Evolutionary conservation across 2,888 invertebrate genomes (phyloP), one percentile per base, ranked within the genome.

Genomic region (Eupithecia abbreviata): DNA sequence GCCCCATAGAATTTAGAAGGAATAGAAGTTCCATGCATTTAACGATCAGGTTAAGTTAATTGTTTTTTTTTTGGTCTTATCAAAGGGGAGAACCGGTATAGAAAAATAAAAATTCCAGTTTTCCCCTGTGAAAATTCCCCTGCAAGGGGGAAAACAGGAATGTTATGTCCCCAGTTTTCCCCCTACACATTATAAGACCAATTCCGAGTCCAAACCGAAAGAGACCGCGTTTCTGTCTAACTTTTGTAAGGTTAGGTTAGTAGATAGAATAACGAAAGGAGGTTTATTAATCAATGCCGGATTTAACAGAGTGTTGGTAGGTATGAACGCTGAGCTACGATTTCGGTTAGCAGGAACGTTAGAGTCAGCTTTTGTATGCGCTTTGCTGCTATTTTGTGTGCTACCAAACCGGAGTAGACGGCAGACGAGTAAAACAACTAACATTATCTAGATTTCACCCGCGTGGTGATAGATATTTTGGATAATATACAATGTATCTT

Each of bases 301-400:
- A 86, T 86, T 86, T 89, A 91, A 93, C 92, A 92, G 91, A 92
- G 92, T 88, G 91, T 89, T 83, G 87, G 88, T 88, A 85, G 90
- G 86, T 86, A 67, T 43, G 67, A 10, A 45, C 15, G 67, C 67
- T 42, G 86, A 82, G 84, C 83, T 81, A 86, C 84, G 84, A 87
- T 89, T 88, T 88, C 76, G 85, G 86, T 85, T 82, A 84, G 80
- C 71, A 83, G 81, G 84, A 85, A 87, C 86, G 77, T 75, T 71
- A 55, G 73, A n/a, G 70, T 80, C 79, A 49, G 75, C 71, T 51
- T 66, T 65, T 30, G 41, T 70, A 68, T 71, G 45, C 66, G 45
- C 18, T 72, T 75, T 58, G 18, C 58, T 58, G 51, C n/a, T 15
- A 58, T 58, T 58, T 58, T 58, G 3, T 58, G 55, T 58, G 51